Base-by-base conservation (phyloP, 2,113 vertebrate genomes). In the Zosterops japonicus region DNA sequence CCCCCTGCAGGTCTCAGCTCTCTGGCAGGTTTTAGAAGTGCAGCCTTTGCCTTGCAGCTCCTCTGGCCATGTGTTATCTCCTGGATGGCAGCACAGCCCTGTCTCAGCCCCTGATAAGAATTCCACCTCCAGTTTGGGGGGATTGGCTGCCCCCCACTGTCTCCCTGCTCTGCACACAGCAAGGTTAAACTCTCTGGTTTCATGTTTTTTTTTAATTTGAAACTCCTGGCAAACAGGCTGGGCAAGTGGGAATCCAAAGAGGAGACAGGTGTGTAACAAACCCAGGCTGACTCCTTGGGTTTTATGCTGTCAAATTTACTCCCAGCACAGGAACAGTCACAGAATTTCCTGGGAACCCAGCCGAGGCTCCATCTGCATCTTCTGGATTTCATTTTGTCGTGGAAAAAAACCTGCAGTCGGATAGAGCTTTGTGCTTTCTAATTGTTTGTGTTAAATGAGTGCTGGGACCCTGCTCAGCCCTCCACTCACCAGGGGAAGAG, bases 261-360 rank as follows among this genome's bases (percentile, higher is more conserved):
- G 55, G 19, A 70, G 56, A 22, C 0, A n/a, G 55, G 64, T 47
- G 33, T 8, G 3, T 13, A 47, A 60, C 29, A 76, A 90, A 65
- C 9, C 42, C 86, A 46, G n/a, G 63, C 29, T 52, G 50, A 46
- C 63, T 55, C 88, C 70, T 44, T 42, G 57, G 8, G 5, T 77
- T 83, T 87, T 72, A 36, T 17, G 72, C 52, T 71, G 41, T 44
- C 46, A 25, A 4, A 4, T 88, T 79, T 52, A 46, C 52, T 33
- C 71, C 69, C 53, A 31, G 1, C 9, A 80, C 31, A 91, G 83
- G 90, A 83, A 55, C 52, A 77, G 35, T 6, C 88, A 13, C 83
- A 83, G 74, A 76, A 81, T 41, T 96, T 55, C 88, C 67, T 25
- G 52, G 96, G 87, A 95, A 93, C 16, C 49, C 95, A 92, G 93